A percentile compares a stretch with the other conserved stretches of the same genome.
phyloP scores from a whole-genome alignment of 2,797 vertebrate genomes.

The Sitta carolinensis region DNA sequence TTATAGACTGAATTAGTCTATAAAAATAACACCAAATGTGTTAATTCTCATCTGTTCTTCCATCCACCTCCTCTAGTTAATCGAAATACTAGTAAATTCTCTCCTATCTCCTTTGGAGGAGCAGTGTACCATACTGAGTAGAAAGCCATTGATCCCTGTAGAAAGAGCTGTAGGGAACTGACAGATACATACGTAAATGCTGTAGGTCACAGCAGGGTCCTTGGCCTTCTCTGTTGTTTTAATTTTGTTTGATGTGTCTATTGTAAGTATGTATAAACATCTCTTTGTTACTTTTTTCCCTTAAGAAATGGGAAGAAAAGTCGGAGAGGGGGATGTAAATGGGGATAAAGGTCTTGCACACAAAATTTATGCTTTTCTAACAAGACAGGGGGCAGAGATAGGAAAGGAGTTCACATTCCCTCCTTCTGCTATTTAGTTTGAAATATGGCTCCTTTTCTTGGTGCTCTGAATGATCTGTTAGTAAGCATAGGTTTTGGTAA shows the following conservation, averaged over 20 bases:
- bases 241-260: constrained; percentile 2
- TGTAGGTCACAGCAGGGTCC: neutral
- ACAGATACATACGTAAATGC: neutral
- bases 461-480: neutral
- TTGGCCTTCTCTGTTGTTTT: neutral
- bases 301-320: neutral
- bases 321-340: neutral
- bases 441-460: neutral
- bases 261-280: neutral
- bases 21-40: neutral
- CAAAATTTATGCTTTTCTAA: neutral
- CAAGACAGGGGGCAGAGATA: neutral
- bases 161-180: neutral
- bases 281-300: neutral
- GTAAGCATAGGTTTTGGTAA: neutral
- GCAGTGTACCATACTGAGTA: neutral
- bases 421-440: neutral
- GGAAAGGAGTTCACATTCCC: neutral
- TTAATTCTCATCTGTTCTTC: neutral
- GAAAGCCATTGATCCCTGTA: constrained; percentile 7
- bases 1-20: neutral
- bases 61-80: neutral
- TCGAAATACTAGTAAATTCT: neutral
- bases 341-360: neutral
- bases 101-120: neutral